phyloP scores from a whole-genome alignment of 1,140 invertebrate species.

The Hylaeus volcanicus region DNA sequence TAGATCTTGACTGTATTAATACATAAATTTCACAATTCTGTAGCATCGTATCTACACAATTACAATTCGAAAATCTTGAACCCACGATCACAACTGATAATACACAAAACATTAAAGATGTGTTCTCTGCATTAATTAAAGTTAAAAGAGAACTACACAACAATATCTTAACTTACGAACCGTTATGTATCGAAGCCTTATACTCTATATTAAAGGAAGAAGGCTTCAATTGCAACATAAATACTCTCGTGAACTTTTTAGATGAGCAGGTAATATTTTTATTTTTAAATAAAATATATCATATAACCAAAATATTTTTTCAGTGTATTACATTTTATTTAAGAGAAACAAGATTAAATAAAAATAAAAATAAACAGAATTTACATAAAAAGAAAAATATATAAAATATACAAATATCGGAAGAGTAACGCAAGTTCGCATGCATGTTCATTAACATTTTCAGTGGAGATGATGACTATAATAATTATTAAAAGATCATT shows the following conservation, averaged over 20 bases:
- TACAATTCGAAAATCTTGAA: constrained; percentile 51
- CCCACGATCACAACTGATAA: not conserved
- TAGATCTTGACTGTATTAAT: not conserved
- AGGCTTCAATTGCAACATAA: constrained; percentile 76
- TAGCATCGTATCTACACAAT: constrained; percentile 29
- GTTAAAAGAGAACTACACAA: constrained; percentile 72
- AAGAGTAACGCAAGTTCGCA: not conserved
- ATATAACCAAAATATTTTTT: constrained; percentile 37
- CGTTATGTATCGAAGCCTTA: constrained; percentile 77
- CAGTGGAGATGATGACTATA: too few species aligned
- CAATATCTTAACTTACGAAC: constrained; percentile 79
- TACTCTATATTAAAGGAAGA: constrained; percentile 70
- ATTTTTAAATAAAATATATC: not conserved
- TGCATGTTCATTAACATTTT: not conserved
- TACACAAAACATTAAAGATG: constrained; percentile 58
- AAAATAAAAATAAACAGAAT: constrained; percentile 33
- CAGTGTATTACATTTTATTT: constrained; percentile 72
- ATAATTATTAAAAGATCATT: too few species aligned
- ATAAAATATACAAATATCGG: not conserved
- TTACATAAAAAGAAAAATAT: not conserved
- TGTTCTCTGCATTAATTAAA: constrained; percentile 71
- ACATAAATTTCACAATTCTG: constrained; percentile 7
- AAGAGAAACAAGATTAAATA: constrained; percentile 34
- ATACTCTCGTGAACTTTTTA: constrained; percentile 76
- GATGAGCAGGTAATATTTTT: constrained; percentile 77